Evolutionary conservation across 2,113 vertebrate genomes (phyloP), one percentile per base, ranked within the genome.

Genomic region (Leucopsar rothschildi): DNA sequence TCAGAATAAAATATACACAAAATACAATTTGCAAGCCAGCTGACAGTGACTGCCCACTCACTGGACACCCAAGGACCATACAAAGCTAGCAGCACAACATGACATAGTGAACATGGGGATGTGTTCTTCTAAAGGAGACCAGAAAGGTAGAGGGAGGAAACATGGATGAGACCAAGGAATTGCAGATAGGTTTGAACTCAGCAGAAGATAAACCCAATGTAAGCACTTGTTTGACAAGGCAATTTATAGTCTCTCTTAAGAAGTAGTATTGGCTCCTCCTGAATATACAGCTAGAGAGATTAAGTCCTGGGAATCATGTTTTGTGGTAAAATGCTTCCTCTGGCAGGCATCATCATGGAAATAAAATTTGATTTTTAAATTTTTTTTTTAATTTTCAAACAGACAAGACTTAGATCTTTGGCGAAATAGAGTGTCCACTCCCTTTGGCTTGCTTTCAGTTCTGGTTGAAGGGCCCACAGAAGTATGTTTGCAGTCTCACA

Each of bases 1-100:
- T 97, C 96, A 97, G 94, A 98, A 98, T 95, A 98, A 98, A 98
- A 98, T 98, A 93, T 98, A 98, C 97, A 97, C 97, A 98, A 98
- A 98, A 97, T 98, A 98, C 97, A 97, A 94, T 96, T 95, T 94
- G 96, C 97, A 98, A 98, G 97, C 95, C 96, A 96, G 95, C 94
- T 95, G 86, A 98, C 95, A 96, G 96, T 59, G 82, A 97, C 94
- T 95, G 94, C 91, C 91, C 87, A 78, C 97, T 95, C 95, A 96
- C 95, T 53, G 92, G 94, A 97, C 92, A 97, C 92, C 91, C 95
- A 90, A 86, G 95, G 95, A 97, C 93, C 92, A 96, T 97, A 97
- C 92, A 90, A 91, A 97, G 96, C 73, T 92, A 93, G 82, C 73
- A 4, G 95, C 96, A 92, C 87, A 94, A 96, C 86, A 86, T 84